Conservation (phyloP, 2,113 vertebrate genomes). For the Typhlomys cinereus region DNA sequence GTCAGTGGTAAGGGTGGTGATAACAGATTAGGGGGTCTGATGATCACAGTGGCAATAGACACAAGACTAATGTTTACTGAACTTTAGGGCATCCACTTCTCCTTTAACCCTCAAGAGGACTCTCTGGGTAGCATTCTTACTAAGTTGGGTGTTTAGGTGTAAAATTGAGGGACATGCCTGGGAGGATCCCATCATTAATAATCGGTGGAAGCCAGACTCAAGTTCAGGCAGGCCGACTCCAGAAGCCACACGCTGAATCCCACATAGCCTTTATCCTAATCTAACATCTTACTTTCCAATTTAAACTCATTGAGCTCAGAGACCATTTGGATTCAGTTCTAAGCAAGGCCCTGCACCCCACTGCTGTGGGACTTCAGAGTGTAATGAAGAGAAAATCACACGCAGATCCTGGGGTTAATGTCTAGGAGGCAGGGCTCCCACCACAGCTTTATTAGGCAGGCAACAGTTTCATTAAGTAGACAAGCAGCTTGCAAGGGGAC, state of each 20-base stretch:
- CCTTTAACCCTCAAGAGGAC: background rate
- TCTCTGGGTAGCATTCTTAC: background rate
- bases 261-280: background rate
- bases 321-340: slow-evolving; percentile 19
- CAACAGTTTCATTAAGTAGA: slow-evolving; percentile 64
- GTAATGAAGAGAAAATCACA: slow-evolving; percentile 36
- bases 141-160: background rate
- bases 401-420: slow-evolving; percentile 36
- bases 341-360: background rate
- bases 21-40: background rate
- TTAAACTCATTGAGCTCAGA: slow-evolving; percentile 52
- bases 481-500: slow-evolving; percentile 8
- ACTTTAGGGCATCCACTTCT: background rate
- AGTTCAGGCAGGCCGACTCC: background rate
- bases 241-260: slow-evolving; percentile 2
- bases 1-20: rapidly evolving
- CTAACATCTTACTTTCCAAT: background rate
- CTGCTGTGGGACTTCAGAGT: slow-evolving; percentile 8
- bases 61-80: background rate
- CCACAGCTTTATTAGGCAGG: slow-evolving; percentile 43
- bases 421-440: slow-evolving; percentile 5
- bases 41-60: background rate
- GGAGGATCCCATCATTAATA: background rate
- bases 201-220: background rate
- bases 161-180: background rate